A percentile compares a stretch with the other conserved stretches of the same genome.
phyloP scores from a whole-genome alignment of 2,888 invertebrate genomes.

The Tupiocoris notatus region DNA sequence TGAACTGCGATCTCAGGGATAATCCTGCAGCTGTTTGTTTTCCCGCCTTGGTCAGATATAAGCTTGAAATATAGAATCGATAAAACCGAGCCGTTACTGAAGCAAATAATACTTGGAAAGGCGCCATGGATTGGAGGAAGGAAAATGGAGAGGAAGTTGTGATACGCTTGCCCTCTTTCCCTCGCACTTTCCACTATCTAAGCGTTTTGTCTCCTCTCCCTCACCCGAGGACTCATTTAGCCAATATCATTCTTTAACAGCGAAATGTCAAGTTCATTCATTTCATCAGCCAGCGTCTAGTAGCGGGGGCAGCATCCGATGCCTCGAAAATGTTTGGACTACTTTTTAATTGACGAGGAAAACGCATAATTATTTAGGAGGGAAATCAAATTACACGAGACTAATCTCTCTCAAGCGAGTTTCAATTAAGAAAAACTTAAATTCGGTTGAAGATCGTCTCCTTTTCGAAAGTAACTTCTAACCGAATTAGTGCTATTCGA shows the following conservation, averaged over 20 bases:
- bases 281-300: too few species aligned
- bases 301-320: too few species aligned
- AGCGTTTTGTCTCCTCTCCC: constrained; percentile 4
- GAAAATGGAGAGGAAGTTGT: constrained; percentile 1
- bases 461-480: background rate
- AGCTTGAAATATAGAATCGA: constrained; percentile 43
- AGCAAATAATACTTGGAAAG: constrained; percentile 44
- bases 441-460: background rate
- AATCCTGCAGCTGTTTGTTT: constrained; percentile 33
- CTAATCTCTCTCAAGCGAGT: background rate
- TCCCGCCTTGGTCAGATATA: constrained; percentile 30
- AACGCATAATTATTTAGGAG: too few species aligned
- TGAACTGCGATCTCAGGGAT: background rate
- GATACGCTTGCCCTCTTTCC: constrained; percentile 6
- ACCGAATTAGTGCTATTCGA: background rate
- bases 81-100: constrained; percentile 41
- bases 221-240: background rate
- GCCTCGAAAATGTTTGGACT: too few species aligned
- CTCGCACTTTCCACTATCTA: background rate
- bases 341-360: too few species aligned
- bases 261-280: background rate
- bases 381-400: background rate
- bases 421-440: background rate
- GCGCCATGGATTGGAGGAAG: constrained; percentile 32
- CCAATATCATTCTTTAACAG: background rate